Evolutionary conservation across 2,797 vertebrate genomes (phyloP), one percentile per base, ranked within the genome.

Genomic region (Oryzias dopingdopingensis): DNA sequence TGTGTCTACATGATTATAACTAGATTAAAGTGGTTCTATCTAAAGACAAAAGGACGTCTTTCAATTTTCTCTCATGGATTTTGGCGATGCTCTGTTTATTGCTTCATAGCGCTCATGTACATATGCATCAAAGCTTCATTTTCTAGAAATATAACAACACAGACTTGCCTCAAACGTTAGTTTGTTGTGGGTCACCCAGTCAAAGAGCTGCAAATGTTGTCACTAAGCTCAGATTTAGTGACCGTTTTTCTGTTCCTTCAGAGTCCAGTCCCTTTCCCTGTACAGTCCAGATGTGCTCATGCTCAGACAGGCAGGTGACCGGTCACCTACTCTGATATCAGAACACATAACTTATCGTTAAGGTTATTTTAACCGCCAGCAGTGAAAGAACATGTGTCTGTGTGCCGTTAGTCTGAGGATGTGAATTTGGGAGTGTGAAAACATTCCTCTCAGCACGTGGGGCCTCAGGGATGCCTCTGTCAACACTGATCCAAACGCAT

Each of bases 311-410:
- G 29, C 29, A 32, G 29, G 29, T 13, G 32, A 37, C 8, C 10
- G 3, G 10, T 10, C 32, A 12, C 32, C 10, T 83, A 6, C 26
- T 29, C 26, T 29, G 26, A 6, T 80, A 82, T 56, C 46, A 5
- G 55, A 66, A 83, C 82, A 86, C 80, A 86, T 87, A 86, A 58
- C 70, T 86, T 85, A 87, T 83, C 82, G 76, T 80, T 68, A 12
- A 37, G 32, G 32, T 37, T 22, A 62, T 78, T 57, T 62, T 50
- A 16, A 70, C 55, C 45, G 52, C 70, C 63, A 0, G 37, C 55
- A 6, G 52, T 59, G 71, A 77, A 78, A 70, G 72, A 82, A 72
- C 59, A 56, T 52, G 49, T 64, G 70, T 65, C 62, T 52, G 41
- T 17, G 26, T 53, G 48, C 46, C 69, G 66, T 76, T 53, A 68